Conservation (phyloP, 2,113 vertebrate species). For the Oceanodroma tethys region DNA sequence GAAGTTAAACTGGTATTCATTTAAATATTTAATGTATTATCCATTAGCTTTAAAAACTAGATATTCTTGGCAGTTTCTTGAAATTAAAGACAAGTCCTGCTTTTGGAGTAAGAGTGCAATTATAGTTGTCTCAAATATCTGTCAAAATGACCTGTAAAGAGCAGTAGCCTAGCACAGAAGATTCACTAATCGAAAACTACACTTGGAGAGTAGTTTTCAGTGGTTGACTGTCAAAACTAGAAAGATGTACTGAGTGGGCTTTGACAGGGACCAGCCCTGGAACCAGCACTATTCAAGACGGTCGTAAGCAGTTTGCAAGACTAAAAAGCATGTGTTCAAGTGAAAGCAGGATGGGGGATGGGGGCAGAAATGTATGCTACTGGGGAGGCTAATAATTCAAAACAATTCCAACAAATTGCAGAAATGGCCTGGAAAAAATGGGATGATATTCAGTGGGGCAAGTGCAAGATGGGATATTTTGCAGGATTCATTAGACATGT, state of each 20-base stretch:
- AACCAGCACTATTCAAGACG: neutral
- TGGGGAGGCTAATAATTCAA: neutral
- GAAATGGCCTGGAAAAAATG: neutral
- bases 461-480: neutral
- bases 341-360: neutral
- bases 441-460: neutral
- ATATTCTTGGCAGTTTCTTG: neutral
- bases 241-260: neutral
- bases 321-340: neutral
- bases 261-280: neutral
- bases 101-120: neutral
- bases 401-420: neutral
- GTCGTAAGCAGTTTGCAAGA: neutral
- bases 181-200: neutral
- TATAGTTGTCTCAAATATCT: neutral
- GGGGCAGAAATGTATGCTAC: neutral
- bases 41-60: neutral
- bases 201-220: neutral
- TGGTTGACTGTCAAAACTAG: neutral
- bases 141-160: neutral
- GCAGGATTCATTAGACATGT: neutral
- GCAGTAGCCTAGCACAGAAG: neutral
- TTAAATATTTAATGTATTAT: neutral
- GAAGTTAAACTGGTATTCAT: neutral
- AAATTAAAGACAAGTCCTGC: neutral